Base-by-base conservation (phyloP, 23 tunicate species). In the Diplosoma virens region DNA sequence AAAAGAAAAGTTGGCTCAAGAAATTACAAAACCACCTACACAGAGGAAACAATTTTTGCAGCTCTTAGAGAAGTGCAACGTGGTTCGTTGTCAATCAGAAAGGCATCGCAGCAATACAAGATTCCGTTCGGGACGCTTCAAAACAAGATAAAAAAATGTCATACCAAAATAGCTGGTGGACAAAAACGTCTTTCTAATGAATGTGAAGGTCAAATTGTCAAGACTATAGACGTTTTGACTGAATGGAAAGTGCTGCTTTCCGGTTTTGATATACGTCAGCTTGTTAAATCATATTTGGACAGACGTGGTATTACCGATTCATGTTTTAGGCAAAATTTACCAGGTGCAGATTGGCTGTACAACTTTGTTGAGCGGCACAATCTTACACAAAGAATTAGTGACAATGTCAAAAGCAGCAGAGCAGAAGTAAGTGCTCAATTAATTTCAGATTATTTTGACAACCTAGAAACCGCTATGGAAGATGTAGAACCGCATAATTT, bases 331-430 rank as follows among this genome's bases (percentile, higher is more conserved):
- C 34, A 26, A 47, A 67, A 67, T 18, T 52, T 67, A 3, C 74
- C 26, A 11, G 52, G 74, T 3, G 24, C 20, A 3, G 78, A 72
- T 22, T 72, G 78, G 78, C 18, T 50, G 26, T n/a, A 47, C 28
- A 11, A 35, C 25, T 72, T 72, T 24, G 36, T 72, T 21, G 25
- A 72, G 34, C 25, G 61, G 23, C 61, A 72, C 25, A 22, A 72
- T 22, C 61, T 72, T 3, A 72, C 78, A 1, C 4, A 72, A 67
- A 67, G 52, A 67, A 21, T 34, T 2, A 67, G 52, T n/a, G 74
- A 67, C 74, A 67, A 67, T 18, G 74, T 67, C 3, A 67, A 67
- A 67, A 52, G 64, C 21, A 29, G 65, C 61, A 14, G 36, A 6
- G n/a, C n/a, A n/a, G n/a, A n/a, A n/a, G n/a, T n/a, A n/a, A n/a